These are phyloP conservation scores for Spea multiplicata DNA, from an alignment of 2,113 vertebrate genomes.

Conservation along the genomic window DNA sequence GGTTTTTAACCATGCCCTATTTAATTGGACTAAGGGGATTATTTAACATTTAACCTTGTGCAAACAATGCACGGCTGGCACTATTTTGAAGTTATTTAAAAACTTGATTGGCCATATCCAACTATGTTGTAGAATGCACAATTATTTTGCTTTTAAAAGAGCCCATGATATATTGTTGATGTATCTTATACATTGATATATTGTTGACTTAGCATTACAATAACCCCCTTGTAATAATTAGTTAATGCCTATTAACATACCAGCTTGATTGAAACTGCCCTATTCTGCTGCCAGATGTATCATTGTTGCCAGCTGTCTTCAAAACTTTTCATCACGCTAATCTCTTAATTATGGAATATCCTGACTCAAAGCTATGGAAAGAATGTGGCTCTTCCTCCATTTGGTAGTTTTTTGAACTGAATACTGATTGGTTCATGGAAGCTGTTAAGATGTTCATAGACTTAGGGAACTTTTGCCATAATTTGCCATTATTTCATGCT, in stretches of 20 bases:
- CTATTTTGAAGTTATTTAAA: neutral
- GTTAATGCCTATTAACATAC: constrained; percentile 12
- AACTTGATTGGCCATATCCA: neutral
- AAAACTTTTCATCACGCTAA: constrained; percentile 7
- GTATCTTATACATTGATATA: neutral
- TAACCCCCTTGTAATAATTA: neutral
- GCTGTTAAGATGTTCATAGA: neutral
- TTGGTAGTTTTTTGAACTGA: neutral
- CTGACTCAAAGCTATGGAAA: constrained; percentile 11
- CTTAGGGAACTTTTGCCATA: no score
- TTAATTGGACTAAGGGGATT: neutral
- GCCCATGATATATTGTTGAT: neutral
- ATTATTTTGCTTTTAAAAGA: neutral
- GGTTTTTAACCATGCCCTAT: neutral
- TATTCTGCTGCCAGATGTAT: neutral
- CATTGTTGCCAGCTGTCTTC: constrained; percentile 1
- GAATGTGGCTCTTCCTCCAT: neutral
- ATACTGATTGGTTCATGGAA: neutral
- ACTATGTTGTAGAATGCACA: neutral
- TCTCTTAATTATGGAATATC: constrained; percentile 12
- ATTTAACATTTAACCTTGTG: neutral
- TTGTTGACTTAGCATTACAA: neutral
- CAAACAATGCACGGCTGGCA: neutral
- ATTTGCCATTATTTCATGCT: no score
- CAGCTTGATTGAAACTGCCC: constrained; percentile 1